Conservation (phyloP, 2,888 invertebrate genomes). For the Nemoura dubitans region DNA sequence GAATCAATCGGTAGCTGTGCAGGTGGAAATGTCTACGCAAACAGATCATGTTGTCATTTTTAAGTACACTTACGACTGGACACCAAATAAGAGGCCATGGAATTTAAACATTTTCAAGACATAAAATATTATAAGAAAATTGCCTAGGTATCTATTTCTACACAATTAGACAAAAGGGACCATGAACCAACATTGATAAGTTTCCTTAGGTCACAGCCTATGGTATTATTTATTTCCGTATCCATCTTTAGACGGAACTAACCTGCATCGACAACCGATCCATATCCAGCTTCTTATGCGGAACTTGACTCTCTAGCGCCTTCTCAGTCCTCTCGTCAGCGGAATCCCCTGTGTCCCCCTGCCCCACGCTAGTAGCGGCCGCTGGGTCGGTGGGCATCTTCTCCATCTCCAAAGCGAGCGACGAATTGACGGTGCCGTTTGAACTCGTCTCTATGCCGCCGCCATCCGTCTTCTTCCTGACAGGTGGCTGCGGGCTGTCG, state of each 20-base stretch:
- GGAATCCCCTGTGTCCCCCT: background rate
- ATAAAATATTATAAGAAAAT: constrained; percentile 3
- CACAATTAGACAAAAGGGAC: background rate
- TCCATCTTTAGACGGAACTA: constrained; percentile 64
- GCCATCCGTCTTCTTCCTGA: constrained; percentile 19
- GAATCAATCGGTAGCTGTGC: background rate
- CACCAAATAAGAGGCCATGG: constrained; percentile 7
- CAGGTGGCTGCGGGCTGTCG: constrained; percentile 52
- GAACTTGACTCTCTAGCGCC: constrained; percentile 21
- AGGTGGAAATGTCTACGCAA: background rate
- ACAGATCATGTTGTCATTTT: constrained; percentile 5
- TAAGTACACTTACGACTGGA: background rate
- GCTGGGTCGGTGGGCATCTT: constrained; percentile 58
- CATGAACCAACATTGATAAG: constrained; percentile 7
- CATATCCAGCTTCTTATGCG: constrained; percentile 54
- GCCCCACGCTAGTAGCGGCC: constrained; percentile 52
- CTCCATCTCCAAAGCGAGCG: constrained; percentile 54
- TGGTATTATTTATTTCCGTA: background rate
- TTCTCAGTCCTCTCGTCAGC: constrained; percentile 5
- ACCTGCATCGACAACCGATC: constrained; percentile 66
- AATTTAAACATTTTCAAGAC: background rate
- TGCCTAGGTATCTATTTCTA: background rate
- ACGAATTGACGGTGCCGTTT: constrained; percentile 29
- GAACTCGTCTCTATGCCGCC: background rate
- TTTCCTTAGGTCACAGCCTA: constrained; percentile 22